Percentiles rank a stretch among this genome's conserved stretches.
These are phyloP conservation scores for Pseudococcus viburni DNA, from an alignment of 2,888 invertebrate genomes.

Conservation along the genomic window DNA sequence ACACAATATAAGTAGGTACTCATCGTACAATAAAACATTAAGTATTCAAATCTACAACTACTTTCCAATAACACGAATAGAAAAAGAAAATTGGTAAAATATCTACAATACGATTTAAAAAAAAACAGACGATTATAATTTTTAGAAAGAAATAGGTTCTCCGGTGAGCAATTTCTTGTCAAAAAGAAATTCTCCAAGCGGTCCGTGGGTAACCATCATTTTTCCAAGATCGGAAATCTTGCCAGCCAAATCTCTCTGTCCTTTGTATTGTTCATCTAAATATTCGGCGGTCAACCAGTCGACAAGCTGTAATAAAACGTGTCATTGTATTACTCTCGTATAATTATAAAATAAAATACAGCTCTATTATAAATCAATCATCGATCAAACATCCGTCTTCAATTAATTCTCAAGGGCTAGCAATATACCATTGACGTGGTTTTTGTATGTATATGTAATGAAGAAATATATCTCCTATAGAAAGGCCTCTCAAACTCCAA, in stretches of 20 bases:
- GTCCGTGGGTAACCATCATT: slow-evolving; percentile 78
- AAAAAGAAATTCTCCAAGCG: slow-evolving; percentile 86
- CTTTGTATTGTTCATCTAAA: slow-evolving; percentile 89
- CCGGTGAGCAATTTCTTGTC: slow-evolving; percentile 80
- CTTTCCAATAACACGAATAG: slow-evolving; percentile 1
- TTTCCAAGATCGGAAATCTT: slow-evolving; percentile 85
- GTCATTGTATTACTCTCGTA: not conserved
- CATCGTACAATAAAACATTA: slow-evolving; percentile 1
- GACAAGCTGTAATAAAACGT: slow-evolving; percentile 76
- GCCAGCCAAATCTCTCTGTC: slow-evolving; percentile 87
- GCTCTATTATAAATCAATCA: not conserved
- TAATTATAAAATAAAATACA: not conserved
- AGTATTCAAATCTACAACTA: not conserved
- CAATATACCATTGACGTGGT: not conserved
- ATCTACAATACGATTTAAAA: slow-evolving; percentile 24
- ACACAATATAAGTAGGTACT: not conserved
- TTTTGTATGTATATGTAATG: not conserved
- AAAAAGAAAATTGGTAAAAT: slow-evolving; percentile 28
- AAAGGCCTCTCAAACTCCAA: slow-evolving; percentile 13
- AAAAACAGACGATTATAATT: not conserved
- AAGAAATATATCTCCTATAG: slow-evolving; percentile 21
- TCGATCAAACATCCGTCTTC: not conserved
- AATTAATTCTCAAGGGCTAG: slow-evolving; percentile 38
- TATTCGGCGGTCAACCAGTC: slow-evolving; percentile 83
- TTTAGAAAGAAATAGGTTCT: slow-evolving; percentile 56